These are phyloP conservation scores for Hemistola chrysoprasaria DNA, from an alignment of 2,888 invertebrate genomes.

Conservation along the genomic window DNA sequence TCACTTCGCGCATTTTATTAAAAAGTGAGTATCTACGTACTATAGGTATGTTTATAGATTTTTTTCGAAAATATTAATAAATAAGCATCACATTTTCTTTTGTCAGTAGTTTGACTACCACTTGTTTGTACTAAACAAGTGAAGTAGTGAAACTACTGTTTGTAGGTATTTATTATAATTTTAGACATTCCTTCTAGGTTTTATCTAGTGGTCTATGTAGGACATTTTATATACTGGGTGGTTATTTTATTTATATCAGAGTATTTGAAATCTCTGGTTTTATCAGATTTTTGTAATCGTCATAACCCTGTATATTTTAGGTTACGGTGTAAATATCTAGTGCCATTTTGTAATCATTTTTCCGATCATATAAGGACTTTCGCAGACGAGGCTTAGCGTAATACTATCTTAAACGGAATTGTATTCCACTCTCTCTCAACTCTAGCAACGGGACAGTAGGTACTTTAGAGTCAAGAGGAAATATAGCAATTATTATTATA, in stretches of 20 bases:
- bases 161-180: conserved; percentile 30
- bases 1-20: too few species aligned
- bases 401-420: too few species aligned
- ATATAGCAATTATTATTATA: too few species aligned
- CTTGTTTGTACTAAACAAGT: conserved; percentile 69
- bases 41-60: too few species aligned
- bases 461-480: too few species aligned
- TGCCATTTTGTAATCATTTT: conserved; percentile 60
- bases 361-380: conserved; percentile 7
- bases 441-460: too few species aligned
- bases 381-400: too few species aligned
- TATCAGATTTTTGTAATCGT: conserved; percentile 1
- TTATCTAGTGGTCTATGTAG: conserved; percentile 33
- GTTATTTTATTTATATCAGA: conserved; percentile 1
- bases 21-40: too few species aligned
- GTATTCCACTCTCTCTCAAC: too few species aligned
- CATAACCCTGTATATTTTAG: conserved; percentile 8
- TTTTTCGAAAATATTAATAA: too few species aligned
- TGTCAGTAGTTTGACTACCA: conserved; percentile 50
- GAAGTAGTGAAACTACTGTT: conserved; percentile 52
- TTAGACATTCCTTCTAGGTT: conserved; percentile 41
- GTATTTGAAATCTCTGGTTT: background rate
- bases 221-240: conserved; percentile 6
- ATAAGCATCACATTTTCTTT: background rate
- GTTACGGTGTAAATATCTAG: conserved; percentile 56